Evolutionary conservation across 1,140 invertebrate species (phyloP), one percentile per base, ranked within the genome.

Genomic region (Grapholita molesta): DNA sequence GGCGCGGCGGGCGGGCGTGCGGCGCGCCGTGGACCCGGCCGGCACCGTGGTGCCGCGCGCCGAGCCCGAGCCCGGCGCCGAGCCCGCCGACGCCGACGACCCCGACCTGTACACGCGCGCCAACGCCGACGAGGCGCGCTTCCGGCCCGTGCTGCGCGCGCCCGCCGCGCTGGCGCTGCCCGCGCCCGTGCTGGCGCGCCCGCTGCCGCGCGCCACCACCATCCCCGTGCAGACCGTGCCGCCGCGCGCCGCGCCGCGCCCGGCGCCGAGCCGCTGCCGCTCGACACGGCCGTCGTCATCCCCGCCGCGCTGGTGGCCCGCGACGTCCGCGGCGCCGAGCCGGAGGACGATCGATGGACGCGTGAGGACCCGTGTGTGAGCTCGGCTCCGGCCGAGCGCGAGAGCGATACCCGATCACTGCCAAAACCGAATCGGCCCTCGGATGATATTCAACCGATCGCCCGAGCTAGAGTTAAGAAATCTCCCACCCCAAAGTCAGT

Each of bases 1-100:
- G 70, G 69, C 35, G 71, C 78, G 82, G 48, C n/a, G 82, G 75
- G 24, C 57, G 92, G 70, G 91, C 75, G 92, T 94, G 82, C 93
- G 93, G 82, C 94, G 95, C 90, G 94, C 95, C 74, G 95, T 96
- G 77, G 95, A 95, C 93, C 95, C 95, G 28, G 77, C 94, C 81
- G 95, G 95, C 77, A 95, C 94, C 30, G 95, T 96, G 64, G 94
- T 76, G 93, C 93, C 55, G 84, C 83, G 66, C 88, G 86, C 35
- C 89, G 92, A 74, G 91, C 92, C 32, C 85, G 77, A 71, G 86
- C 85, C 0, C 86, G 18, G 84, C 68, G 83, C 83, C 12, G 79
- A 84, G 70, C 82, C 78, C 77, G 92, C 92, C 73, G 92, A 95
- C 32, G 90, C 92, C 67, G 85, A 86, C 12, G 93, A 94, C 70